Evolutionary conservation across 2,113 vertebrate genomes (phyloP), one percentile per base, ranked within the genome.

Genomic region (Periophthalmodon schlosseri): DNA sequence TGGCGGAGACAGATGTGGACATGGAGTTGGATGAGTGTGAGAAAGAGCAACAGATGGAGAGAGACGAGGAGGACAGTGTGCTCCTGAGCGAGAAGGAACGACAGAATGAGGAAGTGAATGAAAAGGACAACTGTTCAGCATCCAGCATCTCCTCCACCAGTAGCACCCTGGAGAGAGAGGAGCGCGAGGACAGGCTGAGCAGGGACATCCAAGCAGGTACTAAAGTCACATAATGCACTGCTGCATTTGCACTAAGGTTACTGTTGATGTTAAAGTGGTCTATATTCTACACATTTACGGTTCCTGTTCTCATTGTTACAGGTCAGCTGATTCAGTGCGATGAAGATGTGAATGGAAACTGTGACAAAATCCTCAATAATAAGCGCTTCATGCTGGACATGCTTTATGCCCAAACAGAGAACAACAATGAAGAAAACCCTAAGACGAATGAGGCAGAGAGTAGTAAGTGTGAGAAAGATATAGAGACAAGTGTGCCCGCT

Each of bases 71-170:
- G 81, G 96, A 96, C 73, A 88, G 90, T 75, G 89, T 91, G 54
- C 86, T 94, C 76, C 93, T 99, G 87, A 99, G 97, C 70, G 97
- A 98, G 90, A 99, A 99, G 82, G 97, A 99, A 89, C 95, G 95
- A 82, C 95, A 97, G 91, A 98, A 98, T 60, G 97, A 98, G 91
- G 97, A 97, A 83, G 93, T 99, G 92, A 99, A 99, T 28, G 97
- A 99, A 88, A 97, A 98, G 82, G 97, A 99, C 92, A 98, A 97
- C 94, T 99, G 97, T 86, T 99, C 97, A 0, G 96, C 97, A 52
- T 99, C 97, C 90, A 98, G 97, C 93, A 96, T 99, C 94, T 99
- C 97, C 0, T 99, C 97, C 66, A 95, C 96, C 75, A 98, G 96
- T 89, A 98, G 97, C 95, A 99, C 97, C 49, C 94, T 98, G 92